Base-by-base conservation (phyloP, 2,888 invertebrate species). In the Aethes cnicana region DNA sequence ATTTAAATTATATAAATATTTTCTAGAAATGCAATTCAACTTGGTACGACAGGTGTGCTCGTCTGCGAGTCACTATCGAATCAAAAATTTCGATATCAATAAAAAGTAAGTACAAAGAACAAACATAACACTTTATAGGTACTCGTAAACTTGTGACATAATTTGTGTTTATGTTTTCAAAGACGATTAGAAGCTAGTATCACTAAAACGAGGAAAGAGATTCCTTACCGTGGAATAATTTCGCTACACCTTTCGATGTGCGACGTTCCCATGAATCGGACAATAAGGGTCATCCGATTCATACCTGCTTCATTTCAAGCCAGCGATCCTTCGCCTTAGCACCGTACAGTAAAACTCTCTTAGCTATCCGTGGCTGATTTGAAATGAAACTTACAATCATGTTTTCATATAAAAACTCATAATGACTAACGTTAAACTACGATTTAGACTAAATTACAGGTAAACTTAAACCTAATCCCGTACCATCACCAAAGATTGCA, bases 401-500 rank as follows among this genome's bases (percentile, higher is more conserved):
- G 58, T 66, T 68, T 69, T 68, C 64, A 65, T 68, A 62, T 60
- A 74, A 65, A 74, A 68, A 77, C 69, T 55, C 73, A 71, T 62
- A 63, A 53, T 55, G 58, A 59, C 68, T 78, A 77, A 64, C 64
- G 25, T 70, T 80, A 79, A 68, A 63, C 54, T 58, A 59, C 53
- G 44, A 63, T 58, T 70, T 69, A 72, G 52, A 62, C 72, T 80
- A 77, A 66, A 68, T 72, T 82, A 57, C 25, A 57, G 32, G 66
- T 77, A 78, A 62, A 65, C 84, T 84, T 87, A 87, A 33, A 58
- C 63, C 62, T 85, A 84, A 76, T 81, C 91, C 89, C 87, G 86
- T 86, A 91, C 92, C 93, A 91, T 91, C 92, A 93, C 93, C 93
- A 93, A 91, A 87, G 93, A 94, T 94, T 94, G 94, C 94, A 94